Percentiles rank a stretch among this genome's conserved stretches.
Conservation (phyloP, 2,113 vertebrate species). For the Girardinichthys multiradiatus region DNA sequence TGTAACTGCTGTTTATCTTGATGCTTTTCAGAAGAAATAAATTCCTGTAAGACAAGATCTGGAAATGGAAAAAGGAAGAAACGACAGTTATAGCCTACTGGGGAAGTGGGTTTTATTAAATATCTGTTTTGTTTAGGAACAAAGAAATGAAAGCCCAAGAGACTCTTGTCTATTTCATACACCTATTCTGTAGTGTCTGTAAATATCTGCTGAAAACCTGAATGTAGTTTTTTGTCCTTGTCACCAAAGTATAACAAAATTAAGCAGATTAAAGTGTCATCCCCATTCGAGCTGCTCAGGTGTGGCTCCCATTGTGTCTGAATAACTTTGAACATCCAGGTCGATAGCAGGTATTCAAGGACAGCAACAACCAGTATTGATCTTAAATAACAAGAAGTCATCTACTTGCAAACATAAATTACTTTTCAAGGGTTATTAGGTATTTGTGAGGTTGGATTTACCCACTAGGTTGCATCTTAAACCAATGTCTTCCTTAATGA, state of each 20-base stretch:
- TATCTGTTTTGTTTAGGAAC: conserved; percentile 9
- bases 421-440: conserved; percentile 5
- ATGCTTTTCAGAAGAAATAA: neutral
- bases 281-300: neutral
- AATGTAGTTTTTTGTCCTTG: neutral
- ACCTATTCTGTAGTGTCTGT: neutral
- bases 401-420: conserved; percentile 11
- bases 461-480: neutral
- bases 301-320: neutral
- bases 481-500: neutral
- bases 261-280: neutral
- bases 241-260: neutral
- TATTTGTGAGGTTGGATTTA: conserved; percentile 6
- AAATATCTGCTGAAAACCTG: conserved; percentile 2
- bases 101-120: conserved; percentile 40
- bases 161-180: neutral
- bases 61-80: conserved; percentile 54
- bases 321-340: conserved; percentile 2
- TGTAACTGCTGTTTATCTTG: neutral
- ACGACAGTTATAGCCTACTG: neutral
- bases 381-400: conserved; percentile 17
- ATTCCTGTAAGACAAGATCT: conserved; percentile 17
- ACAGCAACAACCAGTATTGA: conserved; percentile 10
- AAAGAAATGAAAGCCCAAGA: neutral
- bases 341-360: neutral